These are phyloP conservation scores for Neodontobutis hainanensis DNA, from an alignment of 2,113 vertebrate species.

Conservation along the genomic window DNA sequence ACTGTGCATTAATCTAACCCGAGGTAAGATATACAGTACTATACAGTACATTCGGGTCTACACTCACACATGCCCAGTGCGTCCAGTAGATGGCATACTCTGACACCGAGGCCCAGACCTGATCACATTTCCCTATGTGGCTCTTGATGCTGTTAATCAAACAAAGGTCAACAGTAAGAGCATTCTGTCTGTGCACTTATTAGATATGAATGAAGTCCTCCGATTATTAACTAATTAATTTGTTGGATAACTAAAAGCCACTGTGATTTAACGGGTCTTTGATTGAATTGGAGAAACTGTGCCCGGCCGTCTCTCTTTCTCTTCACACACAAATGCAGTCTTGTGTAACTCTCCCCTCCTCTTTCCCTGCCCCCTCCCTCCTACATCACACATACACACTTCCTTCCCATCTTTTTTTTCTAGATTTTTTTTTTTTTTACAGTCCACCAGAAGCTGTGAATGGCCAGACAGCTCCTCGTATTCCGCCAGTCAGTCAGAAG, in stretches of 20 bases:
- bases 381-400: constrained; percentile 12
- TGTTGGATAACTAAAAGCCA: neutral
- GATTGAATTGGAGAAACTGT: constrained; percentile 10
- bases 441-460: constrained; percentile 54
- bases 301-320: constrained; percentile 2
- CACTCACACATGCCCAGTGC: constrained; percentile 6
- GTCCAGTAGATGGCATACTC: constrained; percentile 67
- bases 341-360: constrained; percentile 56
- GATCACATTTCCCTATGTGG: neutral
- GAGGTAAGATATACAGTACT: too few species aligned
- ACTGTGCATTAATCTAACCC: too few species aligned
- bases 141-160: neutral
- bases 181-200: neutral
- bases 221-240: neutral
- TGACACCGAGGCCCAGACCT: constrained; percentile 16
- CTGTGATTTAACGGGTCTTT: neutral
- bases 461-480: constrained; percentile 35
- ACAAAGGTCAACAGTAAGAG: neutral
- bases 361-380: constrained; percentile 21
- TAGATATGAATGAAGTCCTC: neutral
- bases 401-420: constrained; percentile 11
- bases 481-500: constrained; percentile 22
- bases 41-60: neutral
- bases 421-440: constrained; percentile 16
- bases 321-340: constrained; percentile 22